phyloP scores from a whole-genome alignment of 2,888 invertebrate genomes.

The Magallana nippona region DNA sequence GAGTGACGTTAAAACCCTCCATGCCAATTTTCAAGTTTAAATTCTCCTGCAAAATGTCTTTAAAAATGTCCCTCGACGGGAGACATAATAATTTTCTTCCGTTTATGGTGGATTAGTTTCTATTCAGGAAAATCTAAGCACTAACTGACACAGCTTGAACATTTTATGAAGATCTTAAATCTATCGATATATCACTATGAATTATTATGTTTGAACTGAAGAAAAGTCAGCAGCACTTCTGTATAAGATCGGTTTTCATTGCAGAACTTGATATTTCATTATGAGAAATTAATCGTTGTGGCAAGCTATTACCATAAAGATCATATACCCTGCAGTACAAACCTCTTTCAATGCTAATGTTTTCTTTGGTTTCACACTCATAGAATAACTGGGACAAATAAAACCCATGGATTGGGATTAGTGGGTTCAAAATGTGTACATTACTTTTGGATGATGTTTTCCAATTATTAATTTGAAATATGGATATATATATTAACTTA shows the following conservation, averaged over 20 bases:
- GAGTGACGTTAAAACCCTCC: too few relatives aligned
- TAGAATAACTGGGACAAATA: too few relatives aligned
- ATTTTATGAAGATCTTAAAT: background rate
- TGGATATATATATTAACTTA: too few relatives aligned
- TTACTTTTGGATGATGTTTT: too few relatives aligned
- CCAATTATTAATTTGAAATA: too few relatives aligned
- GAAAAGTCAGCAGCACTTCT: background rate
- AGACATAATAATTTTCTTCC: background rate
- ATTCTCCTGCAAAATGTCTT: too few relatives aligned
- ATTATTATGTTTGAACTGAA: background rate
- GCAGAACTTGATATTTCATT: background rate
- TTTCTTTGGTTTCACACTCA: too few relatives aligned
- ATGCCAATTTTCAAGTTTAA: too few relatives aligned
- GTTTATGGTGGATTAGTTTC: background rate
- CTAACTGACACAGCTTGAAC: background rate
- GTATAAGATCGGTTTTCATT: background rate
- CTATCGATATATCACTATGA: background rate
- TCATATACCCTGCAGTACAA: background rate
- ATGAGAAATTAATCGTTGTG: background rate
- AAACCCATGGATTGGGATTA: too few relatives aligned
- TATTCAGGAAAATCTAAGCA: background rate
- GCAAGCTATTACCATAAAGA: background rate
- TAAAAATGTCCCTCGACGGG: too few relatives aligned
- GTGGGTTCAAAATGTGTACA: too few relatives aligned
- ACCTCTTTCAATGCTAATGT: too few relatives aligned